A percentile compares a stretch with the other conserved stretches of the same genome.
Conservation (phyloP, 1,140 invertebrate genomes). For the Homarus americanus region DNA sequence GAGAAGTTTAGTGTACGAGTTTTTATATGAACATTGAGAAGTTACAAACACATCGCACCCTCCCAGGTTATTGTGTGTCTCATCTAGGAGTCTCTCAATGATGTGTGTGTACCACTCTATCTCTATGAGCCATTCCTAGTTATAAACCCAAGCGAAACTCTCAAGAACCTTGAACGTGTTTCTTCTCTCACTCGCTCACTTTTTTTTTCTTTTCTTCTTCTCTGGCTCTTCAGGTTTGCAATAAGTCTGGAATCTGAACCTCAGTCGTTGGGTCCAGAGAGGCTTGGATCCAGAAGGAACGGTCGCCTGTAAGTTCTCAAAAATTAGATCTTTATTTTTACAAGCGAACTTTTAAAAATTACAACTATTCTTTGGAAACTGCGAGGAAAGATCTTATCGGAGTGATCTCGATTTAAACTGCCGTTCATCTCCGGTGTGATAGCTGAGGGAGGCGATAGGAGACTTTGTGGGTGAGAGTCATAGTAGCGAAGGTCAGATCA, state of each 20-base stretch:
- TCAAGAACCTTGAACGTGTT: background rate
- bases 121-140: no score
- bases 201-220: no score
- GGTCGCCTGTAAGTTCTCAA: conserved; percentile 3
- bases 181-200: no score
- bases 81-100: no score
- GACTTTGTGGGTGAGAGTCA: no score
- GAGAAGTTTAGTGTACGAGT: no score
- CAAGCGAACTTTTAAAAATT: conserved; percentile 13
- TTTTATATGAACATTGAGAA: no score
- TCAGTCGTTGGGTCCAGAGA: background rate
- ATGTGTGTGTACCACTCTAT: no score
- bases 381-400: background rate
- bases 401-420: conserved; percentile 4
- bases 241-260: conserved; percentile 15
- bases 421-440: background rate
- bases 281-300: conserved; percentile 13
- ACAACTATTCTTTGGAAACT: conserved; percentile 9
- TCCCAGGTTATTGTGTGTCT: no score
- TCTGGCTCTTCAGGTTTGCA: background rate
- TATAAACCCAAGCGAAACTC: background rate
- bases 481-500: no score
- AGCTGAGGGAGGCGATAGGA: background rate
- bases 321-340: conserved; percentile 23
- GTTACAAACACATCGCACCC: no score